Evolutionary conservation across 2,888 invertebrate genomes (phyloP), one percentile per base, ranked within the genome.

Genomic region (Aphodius granarius): DNA sequence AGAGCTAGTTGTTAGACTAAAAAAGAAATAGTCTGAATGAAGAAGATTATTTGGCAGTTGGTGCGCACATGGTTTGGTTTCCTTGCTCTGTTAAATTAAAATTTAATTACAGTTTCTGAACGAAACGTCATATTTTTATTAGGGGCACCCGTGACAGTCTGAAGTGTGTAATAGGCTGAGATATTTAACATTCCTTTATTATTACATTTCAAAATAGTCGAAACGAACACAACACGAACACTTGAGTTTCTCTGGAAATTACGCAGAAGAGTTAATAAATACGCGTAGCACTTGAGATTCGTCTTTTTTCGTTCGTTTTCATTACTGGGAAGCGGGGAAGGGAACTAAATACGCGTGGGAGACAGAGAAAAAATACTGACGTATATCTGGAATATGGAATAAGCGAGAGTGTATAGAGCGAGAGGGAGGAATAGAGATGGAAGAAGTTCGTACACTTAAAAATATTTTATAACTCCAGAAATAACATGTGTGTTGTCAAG

Each of bases 401-500:
- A 13, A 43, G 13, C 3, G 43, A 43, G 13, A 43, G 43, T n/a
- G n/a, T 43, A 43, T 43, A 13, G 13, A 13, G 6, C 9, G 43
- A 43, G 13, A 1, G 43, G 13, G 13, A 43, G 43, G 13, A 43
- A 43, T 3, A 43, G 43, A 43, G 43, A 43, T 13, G 43, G 43
- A 78, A 79, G 77, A 78, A 75, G 77, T 79, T 78, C 79, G 78
- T 78, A 77, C 78, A 79, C 79, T 80, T 79, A 78, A 79, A 76
- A 80, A 80, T 79, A 79, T 79, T 80, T 78, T 77, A 75, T 76
- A 76, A 78, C 77, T 78, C 78, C 76, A 78, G 79, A 79, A 79
- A 79, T 79, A 79, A 79, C 80, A 80, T 79, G 79, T 43, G 43
- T 79, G 80, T 77, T 79, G 78, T 79, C 80, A 76, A 80, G 80